Conservation (phyloP, 2,113 vertebrate genomes). For the Typhlomys cinereus region DNA sequence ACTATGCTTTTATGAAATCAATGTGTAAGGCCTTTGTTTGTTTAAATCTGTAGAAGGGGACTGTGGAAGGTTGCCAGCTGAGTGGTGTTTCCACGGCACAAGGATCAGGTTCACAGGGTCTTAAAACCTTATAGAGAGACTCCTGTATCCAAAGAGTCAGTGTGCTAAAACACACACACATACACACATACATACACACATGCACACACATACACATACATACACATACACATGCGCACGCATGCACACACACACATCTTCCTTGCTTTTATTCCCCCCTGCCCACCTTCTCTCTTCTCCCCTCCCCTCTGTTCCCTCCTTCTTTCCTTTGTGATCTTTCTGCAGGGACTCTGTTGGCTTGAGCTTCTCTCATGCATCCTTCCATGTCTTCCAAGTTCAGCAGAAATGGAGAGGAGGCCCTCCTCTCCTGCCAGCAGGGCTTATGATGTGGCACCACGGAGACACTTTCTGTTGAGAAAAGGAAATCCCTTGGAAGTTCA, state of each 20-base stretch:
- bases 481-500: neutral
- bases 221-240: neutral
- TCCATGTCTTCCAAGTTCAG: neutral
- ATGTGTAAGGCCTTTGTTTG: slow-evolving; percentile 37
- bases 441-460: neutral
- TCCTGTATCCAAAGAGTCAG: neutral
- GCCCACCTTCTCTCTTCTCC: too few relatives aligned
- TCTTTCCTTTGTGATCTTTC: neutral
- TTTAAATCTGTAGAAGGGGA: slow-evolving; percentile 25
- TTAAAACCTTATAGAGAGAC: neutral
- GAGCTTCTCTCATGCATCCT: neutral
- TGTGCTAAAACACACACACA: too few relatives aligned
- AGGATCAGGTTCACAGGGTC: neutral
- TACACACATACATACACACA: too few relatives aligned
- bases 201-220: neutral
- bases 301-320: neutral
- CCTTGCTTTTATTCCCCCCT: too few relatives aligned
- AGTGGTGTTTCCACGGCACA: neutral
- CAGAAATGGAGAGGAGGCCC: neutral
- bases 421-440: too few relatives aligned
- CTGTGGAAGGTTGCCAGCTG: neutral
- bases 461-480: neutral
- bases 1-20: neutral
- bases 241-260: neutral
- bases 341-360: neutral